phyloP scores from a whole-genome alignment of 2,113 vertebrate genomes.

The Bostrychus sinensis region DNA sequence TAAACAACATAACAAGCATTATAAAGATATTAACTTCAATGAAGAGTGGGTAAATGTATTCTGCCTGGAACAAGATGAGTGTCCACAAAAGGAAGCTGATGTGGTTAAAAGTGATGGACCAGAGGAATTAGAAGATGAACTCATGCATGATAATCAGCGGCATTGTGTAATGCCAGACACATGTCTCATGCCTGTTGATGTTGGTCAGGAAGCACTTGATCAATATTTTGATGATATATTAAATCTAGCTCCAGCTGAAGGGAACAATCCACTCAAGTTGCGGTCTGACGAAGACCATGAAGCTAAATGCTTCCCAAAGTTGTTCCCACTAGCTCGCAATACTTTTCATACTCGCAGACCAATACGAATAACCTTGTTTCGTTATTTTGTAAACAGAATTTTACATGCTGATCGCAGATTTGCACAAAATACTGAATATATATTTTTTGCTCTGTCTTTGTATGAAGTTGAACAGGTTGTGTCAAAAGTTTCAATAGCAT shows the following conservation, averaged over 20 bases:
- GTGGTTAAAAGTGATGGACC: not conserved
- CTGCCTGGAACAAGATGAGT: not conserved
- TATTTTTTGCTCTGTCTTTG: not conserved
- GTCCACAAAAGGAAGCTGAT: not conserved
- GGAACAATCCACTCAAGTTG: not conserved
- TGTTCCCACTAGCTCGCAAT: not conserved
- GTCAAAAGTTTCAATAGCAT: slow-evolving; percentile 1
- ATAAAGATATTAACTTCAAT: not conserved
- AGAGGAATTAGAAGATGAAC: not conserved
- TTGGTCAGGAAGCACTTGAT: not conserved
- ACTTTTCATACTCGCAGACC: not conserved
- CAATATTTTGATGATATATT: not conserved
- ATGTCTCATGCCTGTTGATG: not conserved
- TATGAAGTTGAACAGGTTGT: not conserved
- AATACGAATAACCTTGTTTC: not conserved
- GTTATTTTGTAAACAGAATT: not conserved
- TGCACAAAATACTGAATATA: not conserved
- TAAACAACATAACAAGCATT: not conserved
- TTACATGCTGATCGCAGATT: slow-evolving; percentile 2
- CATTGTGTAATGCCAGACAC: not conserved
- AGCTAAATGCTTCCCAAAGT: slow-evolving; percentile 1
- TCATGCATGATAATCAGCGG: not conserved
- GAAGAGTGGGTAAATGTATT: not conserved
- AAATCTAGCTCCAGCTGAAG: not conserved
- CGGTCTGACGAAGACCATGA: not conserved